A percentile compares a stretch with the other conserved stretches of the same genome.
phyloP scores from a whole-genome alignment of 2,113 vertebrate genomes.

The Alligator sinensis region DNA sequence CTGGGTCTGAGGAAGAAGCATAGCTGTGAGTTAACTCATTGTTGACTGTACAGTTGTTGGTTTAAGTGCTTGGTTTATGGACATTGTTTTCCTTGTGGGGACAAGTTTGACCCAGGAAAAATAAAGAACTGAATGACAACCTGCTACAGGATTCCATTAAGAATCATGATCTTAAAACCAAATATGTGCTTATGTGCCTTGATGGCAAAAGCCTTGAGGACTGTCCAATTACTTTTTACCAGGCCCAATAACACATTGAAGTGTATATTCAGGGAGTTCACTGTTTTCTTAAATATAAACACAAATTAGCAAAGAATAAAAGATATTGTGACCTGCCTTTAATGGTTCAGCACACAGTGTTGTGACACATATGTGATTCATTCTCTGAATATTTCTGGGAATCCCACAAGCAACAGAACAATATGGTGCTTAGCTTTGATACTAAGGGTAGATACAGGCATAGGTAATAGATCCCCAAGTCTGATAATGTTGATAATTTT shows the following conservation, averaged over 20 bases:
- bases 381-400: not conserved
- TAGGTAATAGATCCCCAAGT: not conserved
- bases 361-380: not conserved
- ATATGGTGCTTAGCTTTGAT: not conserved
- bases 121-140: too few species aligned
- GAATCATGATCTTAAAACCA: not conserved
- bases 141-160: not conserved
- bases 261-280: not conserved
- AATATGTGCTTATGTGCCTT: not conserved
- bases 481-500: not conserved
- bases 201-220: fast-evolving
- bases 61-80: too few species aligned
- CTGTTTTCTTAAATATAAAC: fast-evolving
- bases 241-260: not conserved
- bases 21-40: too few species aligned
- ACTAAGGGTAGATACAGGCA: not conserved
- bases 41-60: too few species aligned
- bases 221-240: fast-evolving
- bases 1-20: too few species aligned
- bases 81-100: too few species aligned
- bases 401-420: not conserved
- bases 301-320: not conserved
- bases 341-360: not conserved
- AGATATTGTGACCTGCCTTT: not conserved
- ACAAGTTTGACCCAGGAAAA: too few species aligned